A percentile compares a stretch with the other conserved stretches of the same genome.
Evolutionary conservation across 2,797 vertebrate species (phyloP).

Genomic region (Enteromius paludinosus): DNA sequence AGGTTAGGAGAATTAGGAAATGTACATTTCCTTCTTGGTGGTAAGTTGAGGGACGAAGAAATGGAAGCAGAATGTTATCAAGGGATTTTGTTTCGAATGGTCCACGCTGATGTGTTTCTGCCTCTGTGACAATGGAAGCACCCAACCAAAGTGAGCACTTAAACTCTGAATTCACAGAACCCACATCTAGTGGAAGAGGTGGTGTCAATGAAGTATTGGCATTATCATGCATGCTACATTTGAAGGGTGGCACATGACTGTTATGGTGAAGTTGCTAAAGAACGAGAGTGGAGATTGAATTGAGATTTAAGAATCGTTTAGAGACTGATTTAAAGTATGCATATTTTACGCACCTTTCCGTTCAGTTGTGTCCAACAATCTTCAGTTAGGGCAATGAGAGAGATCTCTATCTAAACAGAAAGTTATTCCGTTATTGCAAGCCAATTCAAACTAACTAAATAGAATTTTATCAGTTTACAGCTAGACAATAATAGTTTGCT

Average conservation of each 20-base stretch:
- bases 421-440: slow-evolving; percentile 57
- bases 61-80: slow-evolving; percentile 29
- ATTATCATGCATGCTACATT: slow-evolving; percentile 3
- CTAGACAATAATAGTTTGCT: slow-evolving; percentile 35
- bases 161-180: slow-evolving; percentile 16
- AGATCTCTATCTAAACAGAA: slow-evolving; percentile 24
- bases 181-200: slow-evolving; percentile 17
- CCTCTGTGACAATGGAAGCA: slow-evolving; percentile 7
- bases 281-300: slow-evolving; percentile 39
- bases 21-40: slow-evolving; percentile 49
- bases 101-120: slow-evolving; percentile 17
- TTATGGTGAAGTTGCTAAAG: slow-evolving; percentile 38
- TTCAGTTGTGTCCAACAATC: slow-evolving; percentile 72
- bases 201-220: background rate
- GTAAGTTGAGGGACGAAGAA: slow-evolving; percentile 23
- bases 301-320: slow-evolving; percentile 41
- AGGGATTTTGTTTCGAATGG: slow-evolving; percentile 22
- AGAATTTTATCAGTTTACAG: slow-evolving; percentile 20
- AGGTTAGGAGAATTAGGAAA: slow-evolving; percentile 45
- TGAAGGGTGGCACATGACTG: slow-evolving; percentile 29
- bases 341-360: slow-evolving; percentile 61
- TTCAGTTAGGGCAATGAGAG: slow-evolving; percentile 62
- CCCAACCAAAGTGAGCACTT: slow-evolving; percentile 47
- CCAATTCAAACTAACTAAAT: slow-evolving; percentile 77
- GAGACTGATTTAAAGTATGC: slow-evolving; percentile 50